phyloP scores from a whole-genome alignment of 2,888 invertebrate genomes.

The Eurytoma adleriae region DNA sequence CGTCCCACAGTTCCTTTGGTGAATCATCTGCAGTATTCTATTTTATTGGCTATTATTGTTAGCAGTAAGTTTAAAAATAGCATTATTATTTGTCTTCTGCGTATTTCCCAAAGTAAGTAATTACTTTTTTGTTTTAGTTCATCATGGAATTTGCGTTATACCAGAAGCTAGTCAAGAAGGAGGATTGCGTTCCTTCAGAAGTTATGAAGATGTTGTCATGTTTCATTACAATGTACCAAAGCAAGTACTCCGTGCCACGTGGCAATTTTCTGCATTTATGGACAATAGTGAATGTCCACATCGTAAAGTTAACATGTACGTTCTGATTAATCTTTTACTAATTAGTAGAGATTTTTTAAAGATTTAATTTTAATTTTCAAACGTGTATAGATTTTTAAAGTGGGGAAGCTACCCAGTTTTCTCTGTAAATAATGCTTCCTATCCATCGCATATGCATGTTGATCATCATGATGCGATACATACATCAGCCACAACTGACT shows the following conservation, averaged over 20 bases:
- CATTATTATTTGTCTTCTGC: not conserved
- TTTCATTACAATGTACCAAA: slow-evolving; percentile 77
- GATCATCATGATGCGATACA: slow-evolving; percentile 67
- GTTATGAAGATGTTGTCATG: slow-evolving; percentile 76
- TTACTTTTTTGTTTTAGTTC: slow-evolving; percentile 21
- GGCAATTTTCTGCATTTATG: slow-evolving; percentile 78
- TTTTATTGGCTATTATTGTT: slow-evolving; percentile 11
- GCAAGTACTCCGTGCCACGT: slow-evolving; percentile 76
- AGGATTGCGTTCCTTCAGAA: slow-evolving; percentile 75
- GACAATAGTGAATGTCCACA: slow-evolving; percentile 74
- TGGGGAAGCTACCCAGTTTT: slow-evolving; percentile 79
- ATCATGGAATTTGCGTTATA: slow-evolving; percentile 58
- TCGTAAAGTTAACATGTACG: slow-evolving; percentile 76
- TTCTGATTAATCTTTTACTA: slow-evolving; percentile 36
- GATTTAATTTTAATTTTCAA: slow-evolving; percentile 56
- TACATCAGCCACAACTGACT: slow-evolving; percentile 71
- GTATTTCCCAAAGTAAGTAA: not conserved
- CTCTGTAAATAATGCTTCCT: slow-evolving; percentile 76
- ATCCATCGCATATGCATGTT: slow-evolving; percentile 74
- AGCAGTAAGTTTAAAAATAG: slow-evolving; percentile 18
- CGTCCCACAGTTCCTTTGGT: not conserved
- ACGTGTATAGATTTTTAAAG: slow-evolving; percentile 75
- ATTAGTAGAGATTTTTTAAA: not conserved
- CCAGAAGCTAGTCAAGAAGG: slow-evolving; percentile 77
- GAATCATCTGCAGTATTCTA: not conserved